Evolutionary conservation across 2,797 vertebrate genomes (phyloP), one percentile per base, ranked within the genome.

Genomic region (Sardinella longiceps): DNA sequence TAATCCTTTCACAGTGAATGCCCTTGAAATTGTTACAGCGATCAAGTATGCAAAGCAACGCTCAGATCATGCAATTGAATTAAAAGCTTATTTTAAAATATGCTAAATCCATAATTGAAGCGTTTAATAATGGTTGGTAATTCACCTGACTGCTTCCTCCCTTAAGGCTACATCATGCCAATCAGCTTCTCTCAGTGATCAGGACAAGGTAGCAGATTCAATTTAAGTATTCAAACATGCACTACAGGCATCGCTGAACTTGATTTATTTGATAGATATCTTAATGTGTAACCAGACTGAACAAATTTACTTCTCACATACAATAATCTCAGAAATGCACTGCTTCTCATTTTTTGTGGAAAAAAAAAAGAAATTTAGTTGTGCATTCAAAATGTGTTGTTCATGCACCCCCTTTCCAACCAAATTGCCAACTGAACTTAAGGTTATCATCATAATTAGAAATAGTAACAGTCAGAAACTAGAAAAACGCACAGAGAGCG

Each of bases 71-170:
- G 50, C 53, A 82, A 82, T 51, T 82, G 53, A 82, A 82, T 82
- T 82, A 82, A 82, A 51, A 56, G n/a, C 30, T 51, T 82, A 82
- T 56, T 50, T 30, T 82, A 33, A 51, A 51, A 33, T 82, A 82
- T 82, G 81, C 50, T 82, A 82, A 82, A 82, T 56, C 81, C 81
- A 82, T 82, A 82, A 82, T 82, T 82, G 81, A 50, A 56, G 81
- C 48, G 30, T 81, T 56, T 56, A 56, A 20, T 50, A 81, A 46
- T 5, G 28, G 70, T 77, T 82, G 25, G 53, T 82, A 51, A 51
- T 12, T 53, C 28, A 82, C 53, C 48, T 51, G 80, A 81, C 51
- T 77, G 18, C 70, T 37, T 82, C 50, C 30, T 46, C 28, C 81
- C 81, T 50, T 39, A 33, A 37, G 53, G 81, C 48, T 51, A 51